Evolutionary conservation across 1,140 invertebrate species (phyloP), one percentile per base, ranked within the genome.

Genomic region (Solen grandis): DNA sequence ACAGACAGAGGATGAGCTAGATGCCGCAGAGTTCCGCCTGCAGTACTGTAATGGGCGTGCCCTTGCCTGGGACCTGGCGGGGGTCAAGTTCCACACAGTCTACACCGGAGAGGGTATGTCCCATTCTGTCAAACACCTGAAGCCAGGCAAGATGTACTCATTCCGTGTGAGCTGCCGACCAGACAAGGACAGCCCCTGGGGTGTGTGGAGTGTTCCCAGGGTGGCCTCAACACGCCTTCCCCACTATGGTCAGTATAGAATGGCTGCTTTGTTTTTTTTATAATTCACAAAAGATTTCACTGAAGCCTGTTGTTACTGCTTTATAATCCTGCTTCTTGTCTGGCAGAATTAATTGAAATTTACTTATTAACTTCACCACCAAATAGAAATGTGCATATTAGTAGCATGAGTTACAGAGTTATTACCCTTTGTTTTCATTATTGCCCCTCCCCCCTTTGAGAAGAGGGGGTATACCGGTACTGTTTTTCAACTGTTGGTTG

Each of bases 1-100:
- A 27, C 76, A 90, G 90, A 66, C 83, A 55, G 89, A 90, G 74
- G 90, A 91, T 3, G 89, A 91, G 31, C 27, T 82, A 35, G 88
- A 90, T 77, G 70, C 85, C 10, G 70, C 57, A 14, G 88, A 91
- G 74, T 91, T 90, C 55, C 85, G 86, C 63, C 74, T 91, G 31
- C 87, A 91, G 79, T 90, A 87, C 81, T 82, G 85, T n/a, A 75
- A 78, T 83, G 87, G 89, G 19, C 73, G 70, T 50, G 80, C 84
- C 38, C 84, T 83, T 59, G 81, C 76, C 59, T 82, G 83, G 57
- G 83, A 84, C 16, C 65, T 73, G 33, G 54, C 62, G 33, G 86
- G 76, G 74, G 75, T 81, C 36, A 81, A 86, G 81, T 90, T 88
- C 86, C 86, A 90, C 73, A 87, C 84, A 36, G 86, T 80, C 13